Conservation (phyloP, 2,888 invertebrate genomes). For the Xestoiulus laeticollis region DNA sequence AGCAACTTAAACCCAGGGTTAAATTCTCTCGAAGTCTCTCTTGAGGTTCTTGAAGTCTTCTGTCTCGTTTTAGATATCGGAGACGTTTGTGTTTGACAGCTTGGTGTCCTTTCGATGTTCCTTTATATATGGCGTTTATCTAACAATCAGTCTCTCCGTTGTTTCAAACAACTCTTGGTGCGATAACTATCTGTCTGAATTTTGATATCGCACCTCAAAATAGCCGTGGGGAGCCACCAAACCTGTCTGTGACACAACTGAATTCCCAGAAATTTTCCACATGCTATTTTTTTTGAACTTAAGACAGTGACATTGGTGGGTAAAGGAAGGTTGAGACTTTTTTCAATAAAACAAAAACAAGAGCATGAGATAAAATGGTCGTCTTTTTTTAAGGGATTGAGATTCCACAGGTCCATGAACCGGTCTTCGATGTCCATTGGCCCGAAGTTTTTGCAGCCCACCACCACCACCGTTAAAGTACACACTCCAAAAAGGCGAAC, state of each 20-base stretch:
- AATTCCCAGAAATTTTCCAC: neutral
- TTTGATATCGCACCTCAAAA: conserved; percentile 13
- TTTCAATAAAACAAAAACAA: neutral
- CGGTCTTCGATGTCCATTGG: neutral
- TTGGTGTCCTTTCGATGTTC: neutral
- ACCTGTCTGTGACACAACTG: conserved; percentile 27
- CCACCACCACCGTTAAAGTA: conserved; percentile 23
- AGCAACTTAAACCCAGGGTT: too few relatives aligned
- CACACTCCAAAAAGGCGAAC: neutral
- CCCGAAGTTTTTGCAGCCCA: neutral
- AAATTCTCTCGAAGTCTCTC: neutral
- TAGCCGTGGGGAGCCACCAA: neutral
- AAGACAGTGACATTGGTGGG: neutral
- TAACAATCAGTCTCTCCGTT: neutral
- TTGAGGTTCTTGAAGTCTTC: neutral
- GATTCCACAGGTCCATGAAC: conserved; percentile 17
- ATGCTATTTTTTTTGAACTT: neutral
- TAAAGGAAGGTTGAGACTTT: conserved; percentile 3
- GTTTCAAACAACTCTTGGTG: conserved; percentile 11
- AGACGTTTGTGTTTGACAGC: neutral
- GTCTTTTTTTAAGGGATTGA: neutral
- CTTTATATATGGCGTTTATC: neutral
- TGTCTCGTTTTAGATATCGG: neutral
- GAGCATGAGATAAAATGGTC: neutral
- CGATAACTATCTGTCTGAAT: conserved; percentile 37